Evolutionary conservation across 2,888 invertebrate genomes (phyloP).

Genomic region (Rhagium mordax): DNA sequence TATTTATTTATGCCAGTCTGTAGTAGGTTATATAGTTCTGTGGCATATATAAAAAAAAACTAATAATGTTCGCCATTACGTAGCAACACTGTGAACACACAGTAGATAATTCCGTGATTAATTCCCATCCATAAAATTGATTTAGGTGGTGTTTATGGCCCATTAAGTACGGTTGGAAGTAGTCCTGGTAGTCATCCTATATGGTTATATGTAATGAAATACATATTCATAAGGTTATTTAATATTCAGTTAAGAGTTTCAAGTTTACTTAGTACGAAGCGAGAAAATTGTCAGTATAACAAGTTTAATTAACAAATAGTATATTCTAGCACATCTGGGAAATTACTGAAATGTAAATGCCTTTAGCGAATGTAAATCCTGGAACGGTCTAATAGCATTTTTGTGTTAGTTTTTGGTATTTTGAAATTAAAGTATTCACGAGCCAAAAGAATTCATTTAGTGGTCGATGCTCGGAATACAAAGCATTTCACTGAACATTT

Average conservation of each 20-base stretch:
- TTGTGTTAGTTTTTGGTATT: not conserved
- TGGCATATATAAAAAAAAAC: not conserved
- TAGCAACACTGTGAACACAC: not conserved
- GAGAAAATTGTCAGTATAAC: conserved; percentile 31
- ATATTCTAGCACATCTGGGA: conserved; percentile 18
- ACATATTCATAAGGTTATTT: conserved; percentile 53
- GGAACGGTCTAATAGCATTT: not conserved
- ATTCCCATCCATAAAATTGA: conserved; percentile 21
- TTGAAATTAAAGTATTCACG: not conserved
- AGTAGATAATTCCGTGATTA: conserved; percentile 15
- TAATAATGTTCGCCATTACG: not conserved
- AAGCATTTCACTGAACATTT: not conserved
- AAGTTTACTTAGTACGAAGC: conserved; percentile 47
- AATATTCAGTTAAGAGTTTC: conserved; percentile 54
- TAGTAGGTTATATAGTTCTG: not conserved
- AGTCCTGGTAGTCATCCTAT: conserved; percentile 17
- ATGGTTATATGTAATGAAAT: conserved; percentile 47
- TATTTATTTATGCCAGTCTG: no score
- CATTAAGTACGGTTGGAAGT: conserved; percentile 20
- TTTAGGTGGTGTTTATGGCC: conserved; percentile 24
- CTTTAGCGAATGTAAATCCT: conserved; percentile 4
- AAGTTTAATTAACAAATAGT: conserved; percentile 41
- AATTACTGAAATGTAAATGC: conserved; percentile 22
- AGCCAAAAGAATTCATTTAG: not conserved
- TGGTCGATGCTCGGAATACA: not conserved